These are phyloP conservation scores for Podarcis raffonei DNA, from an alignment of 2,113 vertebrate species.

Conservation along the genomic window DNA sequence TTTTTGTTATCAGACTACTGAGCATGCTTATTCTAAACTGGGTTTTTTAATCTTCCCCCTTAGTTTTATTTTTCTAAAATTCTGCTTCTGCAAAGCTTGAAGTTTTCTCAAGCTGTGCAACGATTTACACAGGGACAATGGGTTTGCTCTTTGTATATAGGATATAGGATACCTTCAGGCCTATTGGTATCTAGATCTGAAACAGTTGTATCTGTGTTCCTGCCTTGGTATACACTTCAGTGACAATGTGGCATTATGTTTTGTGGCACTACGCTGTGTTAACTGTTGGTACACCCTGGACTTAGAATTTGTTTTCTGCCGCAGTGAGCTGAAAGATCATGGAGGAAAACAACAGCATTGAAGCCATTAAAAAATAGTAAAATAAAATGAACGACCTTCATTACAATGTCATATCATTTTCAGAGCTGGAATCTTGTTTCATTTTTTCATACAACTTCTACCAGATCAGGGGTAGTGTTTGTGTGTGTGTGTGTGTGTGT, in stretches of 20 bases:
- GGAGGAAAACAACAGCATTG: background rate
- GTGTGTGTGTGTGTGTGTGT: no score
- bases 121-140: no score
- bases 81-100: background rate
- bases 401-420: background rate
- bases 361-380: background rate
- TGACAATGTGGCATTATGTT: background rate
- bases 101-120: background rate
- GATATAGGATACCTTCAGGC: background rate
- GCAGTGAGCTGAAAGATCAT: background rate
- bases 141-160: background rate
- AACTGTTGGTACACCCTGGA: background rate
- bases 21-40: background rate
- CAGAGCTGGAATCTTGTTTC: background rate
- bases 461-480: no score
- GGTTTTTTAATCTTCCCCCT: background rate
- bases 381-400: background rate
- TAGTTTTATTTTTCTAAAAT: background rate
- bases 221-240: background rate
- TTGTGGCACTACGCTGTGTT: background rate
- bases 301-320: background rate
- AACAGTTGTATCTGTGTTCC: no score
- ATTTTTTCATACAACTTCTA: background rate
- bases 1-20: background rate
- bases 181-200: background rate